Conservation (phyloP, 2,888 invertebrate species). For the Halocaridina rubra region DNA sequence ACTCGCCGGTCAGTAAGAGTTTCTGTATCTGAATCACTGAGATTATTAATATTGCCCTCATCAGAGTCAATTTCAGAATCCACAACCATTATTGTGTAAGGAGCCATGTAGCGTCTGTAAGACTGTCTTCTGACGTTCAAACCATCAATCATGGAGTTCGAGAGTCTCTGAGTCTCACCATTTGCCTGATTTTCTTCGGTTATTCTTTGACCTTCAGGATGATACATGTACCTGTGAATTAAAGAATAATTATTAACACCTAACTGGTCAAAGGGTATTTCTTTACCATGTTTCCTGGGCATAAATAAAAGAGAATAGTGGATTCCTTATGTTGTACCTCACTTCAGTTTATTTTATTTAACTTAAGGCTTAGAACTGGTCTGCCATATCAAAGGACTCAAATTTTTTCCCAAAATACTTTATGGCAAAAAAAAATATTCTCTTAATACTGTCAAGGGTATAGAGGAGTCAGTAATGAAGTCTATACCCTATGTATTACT, state of each 20-base stretch:
- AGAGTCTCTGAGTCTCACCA: not conserved
- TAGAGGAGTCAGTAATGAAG: no score
- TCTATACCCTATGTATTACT: no score
- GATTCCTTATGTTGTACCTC: not conserved
- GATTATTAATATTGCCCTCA: constrained; percentile 21
- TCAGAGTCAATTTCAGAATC: constrained; percentile 42
- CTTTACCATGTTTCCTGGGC: not conserved
- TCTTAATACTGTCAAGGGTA: not conserved
- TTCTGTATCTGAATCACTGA: constrained; percentile 28
- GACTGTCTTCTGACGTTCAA: not conserved
- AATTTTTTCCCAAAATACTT: not conserved
- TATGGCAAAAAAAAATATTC: not conserved
- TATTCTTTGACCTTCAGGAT: constrained; percentile 28
- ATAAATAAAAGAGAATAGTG: not conserved
- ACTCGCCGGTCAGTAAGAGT: not conserved
- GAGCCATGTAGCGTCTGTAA: constrained; percentile 35
- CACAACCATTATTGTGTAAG: constrained; percentile 51
- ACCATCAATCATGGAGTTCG: not conserved
- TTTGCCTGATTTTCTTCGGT: constrained; percentile 2
- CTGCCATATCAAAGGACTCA: not conserved
- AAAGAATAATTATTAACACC: not conserved
- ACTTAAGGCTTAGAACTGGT: not conserved
- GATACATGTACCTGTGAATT: constrained; percentile 44
- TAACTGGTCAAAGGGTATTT: not conserved
- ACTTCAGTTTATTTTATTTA: not conserved